These are phyloP conservation scores for Drosophila quadrilineata DNA, from an alignment of 1,140 invertebrate species.

Conservation along the genomic window DNA sequence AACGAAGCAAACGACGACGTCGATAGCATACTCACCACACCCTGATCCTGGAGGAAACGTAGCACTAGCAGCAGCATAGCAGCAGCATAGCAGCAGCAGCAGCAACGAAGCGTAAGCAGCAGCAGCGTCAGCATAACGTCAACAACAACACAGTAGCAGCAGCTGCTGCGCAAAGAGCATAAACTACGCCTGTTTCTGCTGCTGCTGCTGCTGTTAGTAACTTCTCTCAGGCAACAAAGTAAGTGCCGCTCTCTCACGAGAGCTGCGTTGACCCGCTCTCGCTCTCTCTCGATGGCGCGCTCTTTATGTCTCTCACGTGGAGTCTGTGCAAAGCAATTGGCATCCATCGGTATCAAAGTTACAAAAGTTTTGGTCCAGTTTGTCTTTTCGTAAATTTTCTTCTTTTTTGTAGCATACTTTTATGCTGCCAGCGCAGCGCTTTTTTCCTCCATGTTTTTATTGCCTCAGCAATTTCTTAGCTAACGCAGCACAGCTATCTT, in stretches of 20 bases:
- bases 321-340: constrained; percentile 67
- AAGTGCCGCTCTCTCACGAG: constrained; percentile 2
- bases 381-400: constrained; percentile 64
- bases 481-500: too few relatives aligned
- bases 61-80: not conserved
- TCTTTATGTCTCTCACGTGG: constrained; percentile 35
- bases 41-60: constrained; percentile 71
- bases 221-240: not conserved
- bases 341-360: constrained; percentile 51
- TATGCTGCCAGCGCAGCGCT: constrained; percentile 36
- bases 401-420: constrained; percentile 68
- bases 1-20: constrained; percentile 41
- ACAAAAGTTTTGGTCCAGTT: constrained; percentile 61
- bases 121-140: constrained; percentile 2
- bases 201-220: too few relatives aligned
- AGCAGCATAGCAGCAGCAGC: constrained; percentile 22
- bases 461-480: constrained; percentile 36
- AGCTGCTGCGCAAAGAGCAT: constrained; percentile 66
- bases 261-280: not conserved
- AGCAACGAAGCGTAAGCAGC: constrained; percentile 36
- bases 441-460: constrained; percentile 19
- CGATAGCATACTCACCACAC: constrained; percentile 74
- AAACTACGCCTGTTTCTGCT: too few relatives aligned
- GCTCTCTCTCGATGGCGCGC: not conserved
- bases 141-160: constrained; percentile 31